Evolutionary conservation across 2,797 vertebrate genomes (phyloP), one percentile per base, ranked within the genome.

Genomic region (Spinibarbus caldwelli): DNA sequence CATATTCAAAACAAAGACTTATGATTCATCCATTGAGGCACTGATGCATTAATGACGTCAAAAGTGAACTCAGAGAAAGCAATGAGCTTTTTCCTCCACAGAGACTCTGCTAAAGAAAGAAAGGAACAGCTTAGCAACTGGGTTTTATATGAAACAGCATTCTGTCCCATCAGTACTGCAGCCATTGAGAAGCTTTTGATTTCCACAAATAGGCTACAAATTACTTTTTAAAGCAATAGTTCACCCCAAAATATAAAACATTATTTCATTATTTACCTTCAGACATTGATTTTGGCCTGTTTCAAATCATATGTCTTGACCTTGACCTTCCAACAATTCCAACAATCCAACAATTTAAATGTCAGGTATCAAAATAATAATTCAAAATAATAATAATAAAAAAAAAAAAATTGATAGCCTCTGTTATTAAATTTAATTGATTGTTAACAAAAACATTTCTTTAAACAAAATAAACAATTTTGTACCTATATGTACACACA

Each of bases 41-140:
- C 38, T 80, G 78, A 79, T 83, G 79, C 38, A 26, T 57, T 76
- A 78, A 23, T 86, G 86, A 80, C 45, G 66, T 88, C 77, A 83
- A 57, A 43, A 45, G 34, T 71, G 29, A 71, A 41, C 43, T 71
- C 75, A 38, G 52, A 62, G 54, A 6, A 62, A 64, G 73, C 45
- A 70, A 47, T 75, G 64, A 82, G n/a, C 23, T 71, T 31, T 17
- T 34, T 80, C 49, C 78, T 80, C 57, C 86, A 73, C 71, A 64
- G 43, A 64, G 78, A 75, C n/a, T 70, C 38, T 54, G 82, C 59
- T 49, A 21, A 52, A 14, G 43, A 75, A 23, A 4, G 81, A 45
- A 49, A n/a, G 17, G 6, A 36, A 47, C 19, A 45, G 29, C 71
- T 64, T 36, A 41, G 52, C 52, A 31, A 29, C 29, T 57, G 66